A percentile compares a stretch with the other conserved stretches of the same genome.
phyloP scores from a whole-genome alignment of 2,113 vertebrate species.

The Thermophis baileyi region DNA sequence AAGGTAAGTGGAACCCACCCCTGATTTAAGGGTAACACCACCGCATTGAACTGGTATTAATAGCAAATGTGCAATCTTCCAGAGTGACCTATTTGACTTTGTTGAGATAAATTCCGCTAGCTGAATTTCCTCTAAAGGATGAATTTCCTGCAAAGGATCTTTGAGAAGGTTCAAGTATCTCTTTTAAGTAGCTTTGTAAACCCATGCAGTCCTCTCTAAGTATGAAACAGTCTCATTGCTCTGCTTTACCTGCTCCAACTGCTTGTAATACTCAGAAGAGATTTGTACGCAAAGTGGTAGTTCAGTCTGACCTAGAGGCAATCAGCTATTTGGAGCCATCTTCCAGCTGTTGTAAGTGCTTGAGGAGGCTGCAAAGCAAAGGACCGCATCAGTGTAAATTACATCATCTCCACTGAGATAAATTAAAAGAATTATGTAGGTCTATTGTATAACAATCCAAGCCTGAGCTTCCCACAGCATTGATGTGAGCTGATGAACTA shows the following conservation, averaged over 20 bases:
- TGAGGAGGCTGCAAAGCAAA: neutral
- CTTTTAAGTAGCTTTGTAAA: neutral
- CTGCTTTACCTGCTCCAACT: neutral
- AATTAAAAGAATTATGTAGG: neutral
- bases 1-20: too few relatives aligned
- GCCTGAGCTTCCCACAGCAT: neutral
- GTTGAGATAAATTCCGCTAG: too few relatives aligned
- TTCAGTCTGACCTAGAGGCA: neutral
- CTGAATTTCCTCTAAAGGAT: neutral
- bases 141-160: neutral
- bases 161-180: neutral
- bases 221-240: neutral
- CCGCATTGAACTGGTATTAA: neutral
- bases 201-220: neutral
- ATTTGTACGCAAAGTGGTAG: neutral
- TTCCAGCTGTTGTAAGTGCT: neutral
- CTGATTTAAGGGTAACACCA: too few relatives aligned
- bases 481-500: neutral
- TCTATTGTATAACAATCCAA: neutral
- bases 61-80: neutral
- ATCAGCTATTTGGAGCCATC: neutral
- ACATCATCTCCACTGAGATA: neutral
- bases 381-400: neutral
- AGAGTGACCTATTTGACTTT: neutral
- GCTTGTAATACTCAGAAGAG: neutral